Evolutionary conservation across 2,113 vertebrate species (phyloP).

Genomic region (Nothobranchius kuhntae): DNA sequence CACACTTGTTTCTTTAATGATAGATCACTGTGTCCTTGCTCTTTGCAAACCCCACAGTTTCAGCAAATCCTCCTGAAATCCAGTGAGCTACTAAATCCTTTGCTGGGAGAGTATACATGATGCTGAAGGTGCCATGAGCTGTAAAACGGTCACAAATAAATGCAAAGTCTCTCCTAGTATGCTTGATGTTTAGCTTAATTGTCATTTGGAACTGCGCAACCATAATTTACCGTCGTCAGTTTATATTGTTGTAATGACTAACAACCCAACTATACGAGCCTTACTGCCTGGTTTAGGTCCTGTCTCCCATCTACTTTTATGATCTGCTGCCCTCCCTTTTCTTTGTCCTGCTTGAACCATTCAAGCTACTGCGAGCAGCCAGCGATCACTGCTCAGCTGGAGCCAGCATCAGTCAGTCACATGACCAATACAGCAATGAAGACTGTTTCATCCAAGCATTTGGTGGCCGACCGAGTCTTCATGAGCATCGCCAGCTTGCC

Average conservation of each 20-base stretch:
- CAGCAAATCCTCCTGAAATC: slow-evolving; percentile 64
- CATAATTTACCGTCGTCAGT: neutral
- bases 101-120: slow-evolving; percentile 8
- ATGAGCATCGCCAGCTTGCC: slow-evolving; percentile 66
- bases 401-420: slow-evolving; percentile 70
- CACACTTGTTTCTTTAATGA: slow-evolving; percentile 28
- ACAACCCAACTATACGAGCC: slow-evolving; percentile 61
- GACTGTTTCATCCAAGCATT: slow-evolving; percentile 73
- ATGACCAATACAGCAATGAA: slow-evolving; percentile 60
- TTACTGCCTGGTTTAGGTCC: slow-evolving; percentile 42
- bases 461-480: slow-evolving; percentile 67
- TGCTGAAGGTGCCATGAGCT: neutral
- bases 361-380: slow-evolving; percentile 60
- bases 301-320: slow-evolving; percentile 21
- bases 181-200: neutral
- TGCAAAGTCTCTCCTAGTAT: neutral
- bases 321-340: slow-evolving; percentile 44
- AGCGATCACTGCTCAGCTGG: slow-evolving; percentile 55
- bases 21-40: slow-evolving; percentile 21
- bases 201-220: neutral
- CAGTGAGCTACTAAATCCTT: slow-evolving; percentile 50
- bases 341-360: slow-evolving; percentile 65
- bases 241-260: slow-evolving; percentile 19
- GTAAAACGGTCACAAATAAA: neutral
- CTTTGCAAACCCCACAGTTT: slow-evolving; percentile 33